Evolutionary conservation across 2,888 invertebrate species (phyloP), one percentile per base, ranked within the genome.

Genomic region (Coleophora deauratella): DNA sequence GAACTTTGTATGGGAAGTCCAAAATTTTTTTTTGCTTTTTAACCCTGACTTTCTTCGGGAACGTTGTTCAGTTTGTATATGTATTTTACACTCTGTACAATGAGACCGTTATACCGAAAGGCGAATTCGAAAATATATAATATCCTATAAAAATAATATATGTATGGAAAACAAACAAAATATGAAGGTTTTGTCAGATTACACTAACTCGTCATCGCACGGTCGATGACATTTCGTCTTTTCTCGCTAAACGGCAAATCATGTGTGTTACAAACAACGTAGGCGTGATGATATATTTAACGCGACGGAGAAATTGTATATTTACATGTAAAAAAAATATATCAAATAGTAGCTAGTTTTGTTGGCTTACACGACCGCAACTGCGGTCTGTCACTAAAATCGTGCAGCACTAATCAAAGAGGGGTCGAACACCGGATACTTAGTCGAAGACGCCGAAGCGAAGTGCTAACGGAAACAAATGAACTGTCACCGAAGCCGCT

Each of bases 401-500:
- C 80, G 80, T 78, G 80, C 60, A 57, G 62, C 61, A 70, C 74
- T 65, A 80, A 81, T 81, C 73, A 77, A 59, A 57, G 63, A 61
- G 55, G 57, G 54, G 36, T 35, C 65, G 60, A 72, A 73, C 74
- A 74, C 72, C 62, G 69, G 70, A 79, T 77, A 80, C 72, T 72
- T 71, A 65, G 55, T 59, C 67, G 66, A 69, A 74, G 73, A 73
- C 65, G 62, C 62, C 60, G 55, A 62, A 64, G 65, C 65, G 72
- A 72, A 75, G 73, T 74, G 73, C 63, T 76, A 78, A 80, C 74
- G 77, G 77, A 80, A 80, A 79, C 72, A 79, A 80, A 79, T 80
- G 73, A 79, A 75, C 77, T 75, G 72, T 72, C 69, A 62, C 66
- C 72, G 69, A 71, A 72, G 66, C 27, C 13, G 21, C 21, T 21